Evolutionary conservation across 2,888 invertebrate species (phyloP).

Genomic region (Lasioglossum oenotherae): DNA sequence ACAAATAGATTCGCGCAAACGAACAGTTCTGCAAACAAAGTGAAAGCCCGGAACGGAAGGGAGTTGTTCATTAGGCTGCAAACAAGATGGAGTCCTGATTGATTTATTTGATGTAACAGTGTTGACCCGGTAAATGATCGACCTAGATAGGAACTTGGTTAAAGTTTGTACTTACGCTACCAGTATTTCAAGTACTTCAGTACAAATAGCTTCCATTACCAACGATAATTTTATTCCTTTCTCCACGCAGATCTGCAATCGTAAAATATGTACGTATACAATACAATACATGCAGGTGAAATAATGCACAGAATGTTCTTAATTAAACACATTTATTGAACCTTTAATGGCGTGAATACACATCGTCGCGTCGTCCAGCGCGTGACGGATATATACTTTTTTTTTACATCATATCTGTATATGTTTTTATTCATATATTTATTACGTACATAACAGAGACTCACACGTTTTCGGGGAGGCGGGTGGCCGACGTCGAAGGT

Average conservation of each 20-base stretch:
- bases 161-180: not conserved
- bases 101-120: not conserved
- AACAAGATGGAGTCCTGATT: not conserved
- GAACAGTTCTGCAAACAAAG: not conserved
- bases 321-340: slow-evolving; percentile 78
- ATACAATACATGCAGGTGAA: not conserved
- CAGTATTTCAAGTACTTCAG: not conserved
- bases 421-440: slow-evolving; percentile 49
- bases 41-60: not conserved
- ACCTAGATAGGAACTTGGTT: not conserved
- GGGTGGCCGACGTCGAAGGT: slow-evolving; percentile 24
- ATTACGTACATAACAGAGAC: slow-evolving; percentile 40
- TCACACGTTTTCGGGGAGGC: slow-evolving; percentile 31
- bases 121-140: not conserved
- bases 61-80: not conserved
- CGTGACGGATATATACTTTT: slow-evolving; percentile 65
- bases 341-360: slow-evolving; percentile 64
- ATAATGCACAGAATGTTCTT: slow-evolving; percentile 48
- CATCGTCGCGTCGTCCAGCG: slow-evolving; percentile 72
- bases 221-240: not conserved
- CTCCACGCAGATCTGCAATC: not conserved
- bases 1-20: not conserved
- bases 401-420: slow-evolving; percentile 52
- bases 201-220: not conserved
- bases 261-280: not conserved